These are phyloP conservation scores for Lucinisca nassula DNA, from an alignment of 2,888 invertebrate species.

Conservation along the genomic window DNA sequence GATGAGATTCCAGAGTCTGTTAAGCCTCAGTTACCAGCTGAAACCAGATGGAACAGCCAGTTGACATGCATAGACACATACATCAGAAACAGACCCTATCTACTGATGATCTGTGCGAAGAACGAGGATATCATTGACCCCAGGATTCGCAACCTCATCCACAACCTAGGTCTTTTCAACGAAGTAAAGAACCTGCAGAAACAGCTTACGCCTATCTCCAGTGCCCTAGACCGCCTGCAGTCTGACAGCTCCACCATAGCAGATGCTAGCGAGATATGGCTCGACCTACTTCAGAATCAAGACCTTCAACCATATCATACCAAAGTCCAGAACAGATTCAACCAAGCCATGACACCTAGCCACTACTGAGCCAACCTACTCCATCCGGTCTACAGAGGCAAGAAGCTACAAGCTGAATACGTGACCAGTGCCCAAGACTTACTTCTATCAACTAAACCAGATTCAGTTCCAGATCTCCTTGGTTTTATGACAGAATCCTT, in stretches of 20 bases:
- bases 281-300: constrained; percentile 16
- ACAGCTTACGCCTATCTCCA: constrained; percentile 39
- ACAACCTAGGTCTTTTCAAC: constrained; percentile 53
- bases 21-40: constrained; percentile 36
- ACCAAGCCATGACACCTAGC: constrained; percentile 47
- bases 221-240: constrained; percentile 25
- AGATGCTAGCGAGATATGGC: constrained; percentile 53
- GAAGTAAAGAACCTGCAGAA: constrained; percentile 44
- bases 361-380: constrained; percentile 56
- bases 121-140: constrained; percentile 57
- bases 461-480: constrained; percentile 36
- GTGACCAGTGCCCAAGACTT: constrained; percentile 32
- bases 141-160: constrained; percentile 44
- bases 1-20: constrained; percentile 24
- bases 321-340: constrained; percentile 28
- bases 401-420: constrained; percentile 33
- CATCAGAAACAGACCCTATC: constrained; percentile 20
- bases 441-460: constrained; percentile 18
- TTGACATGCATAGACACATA: constrained; percentile 31
- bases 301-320: constrained; percentile 28
- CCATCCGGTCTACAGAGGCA: constrained; percentile 59
- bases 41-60: constrained; percentile 55
- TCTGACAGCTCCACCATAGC: constrained; percentile 41
- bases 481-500: constrained; percentile 27
- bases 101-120: constrained; percentile 39